Conservation (phyloP, 2,797 vertebrate genomes). For the Leptoclinus maculatus region DNA sequence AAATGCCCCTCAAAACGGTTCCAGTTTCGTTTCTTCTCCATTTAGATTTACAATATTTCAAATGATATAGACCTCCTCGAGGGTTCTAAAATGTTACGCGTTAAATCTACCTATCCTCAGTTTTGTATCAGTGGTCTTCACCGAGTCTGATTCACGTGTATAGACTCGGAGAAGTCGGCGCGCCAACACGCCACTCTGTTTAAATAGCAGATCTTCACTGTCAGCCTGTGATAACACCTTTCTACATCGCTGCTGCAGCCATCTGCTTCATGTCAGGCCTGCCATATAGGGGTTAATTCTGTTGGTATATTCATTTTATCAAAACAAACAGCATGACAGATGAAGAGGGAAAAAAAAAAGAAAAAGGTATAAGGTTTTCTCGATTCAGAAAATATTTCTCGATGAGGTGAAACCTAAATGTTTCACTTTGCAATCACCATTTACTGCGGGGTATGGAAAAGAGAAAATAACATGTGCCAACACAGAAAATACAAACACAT, state of each 20-base stretch:
- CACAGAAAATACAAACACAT: slow-evolving; percentile 12
- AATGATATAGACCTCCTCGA: slow-evolving; percentile 50
- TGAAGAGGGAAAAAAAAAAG: slow-evolving; percentile 36
- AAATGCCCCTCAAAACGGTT: slow-evolving; percentile 53
- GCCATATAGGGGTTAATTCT: slow-evolving; percentile 77
- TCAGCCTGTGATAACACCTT: slow-evolving; percentile 81
- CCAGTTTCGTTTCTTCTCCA: slow-evolving; percentile 46
- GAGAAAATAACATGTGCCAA: slow-evolving; percentile 9
- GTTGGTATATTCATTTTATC: slow-evolving; percentile 78
- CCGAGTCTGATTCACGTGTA: slow-evolving; percentile 61
- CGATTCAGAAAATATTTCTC: slow-evolving; percentile 52
- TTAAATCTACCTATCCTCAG: slow-evolving; percentile 43
- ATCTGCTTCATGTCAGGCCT: slow-evolving; percentile 79
- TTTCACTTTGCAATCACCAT: slow-evolving; percentile 34
- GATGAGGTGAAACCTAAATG: slow-evolving; percentile 53
- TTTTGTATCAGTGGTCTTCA: slow-evolving; percentile 51
- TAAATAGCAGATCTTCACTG: slow-evolving; percentile 79
- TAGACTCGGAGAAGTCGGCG: slow-evolving; percentile 49
- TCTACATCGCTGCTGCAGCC: slow-evolving; percentile 74
- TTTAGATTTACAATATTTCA: slow-evolving; percentile 70
- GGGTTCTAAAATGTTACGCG: slow-evolving; percentile 34
- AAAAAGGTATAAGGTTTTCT: slow-evolving; percentile 29
- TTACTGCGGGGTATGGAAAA: background rate
- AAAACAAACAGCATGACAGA: slow-evolving; percentile 80
- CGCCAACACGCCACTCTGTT: slow-evolving; percentile 73